Percentiles rank a stretch among this genome's conserved stretches.
phyloP scores from a whole-genome alignment of 1,140 invertebrate genomes.

The Amphibalanus amphitrite region DNA sequence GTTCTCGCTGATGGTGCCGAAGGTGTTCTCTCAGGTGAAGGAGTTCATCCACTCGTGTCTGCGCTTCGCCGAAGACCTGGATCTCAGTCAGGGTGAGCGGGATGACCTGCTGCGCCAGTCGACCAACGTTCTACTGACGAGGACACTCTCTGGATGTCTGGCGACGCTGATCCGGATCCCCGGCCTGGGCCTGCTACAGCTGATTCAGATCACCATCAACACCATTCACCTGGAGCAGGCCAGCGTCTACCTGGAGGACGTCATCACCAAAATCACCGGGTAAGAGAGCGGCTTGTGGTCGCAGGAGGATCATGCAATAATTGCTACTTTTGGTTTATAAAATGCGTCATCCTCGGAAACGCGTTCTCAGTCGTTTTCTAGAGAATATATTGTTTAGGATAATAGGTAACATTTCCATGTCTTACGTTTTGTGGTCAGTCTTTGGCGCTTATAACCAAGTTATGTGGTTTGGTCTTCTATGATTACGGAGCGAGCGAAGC shows the following conservation, averaged over 20 bases:
- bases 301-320: no score
- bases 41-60: conserved; percentile 92
- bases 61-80: conserved; percentile 90
- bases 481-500: no score
- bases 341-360: no score
- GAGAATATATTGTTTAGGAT: no score
- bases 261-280: conserved; percentile 88
- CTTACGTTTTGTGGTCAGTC: no score
- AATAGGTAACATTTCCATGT: no score
- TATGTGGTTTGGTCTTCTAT: no score
- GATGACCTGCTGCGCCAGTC: conserved; percentile 93
- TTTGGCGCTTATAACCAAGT: no score
- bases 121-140: conserved; percentile 77
- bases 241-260: conserved; percentile 85
- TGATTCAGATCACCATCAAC: conserved; percentile 94
- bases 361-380: no score
- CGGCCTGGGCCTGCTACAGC: conserved; percentile 69
- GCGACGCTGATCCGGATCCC: conserved; percentile 68
- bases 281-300: no score
- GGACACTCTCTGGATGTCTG: conserved; percentile 82
- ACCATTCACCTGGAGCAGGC: conserved; percentile 92
- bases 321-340: no score
- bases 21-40: conserved; percentile 91
- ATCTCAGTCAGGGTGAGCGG: conserved; percentile 74
- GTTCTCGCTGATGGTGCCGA: conserved; percentile 90